Percentiles rank a stretch among this genome's conserved stretches.
phyloP scores from a whole-genome alignment of 2,888 invertebrate genomes.

The Xylocampa areola region DNA sequence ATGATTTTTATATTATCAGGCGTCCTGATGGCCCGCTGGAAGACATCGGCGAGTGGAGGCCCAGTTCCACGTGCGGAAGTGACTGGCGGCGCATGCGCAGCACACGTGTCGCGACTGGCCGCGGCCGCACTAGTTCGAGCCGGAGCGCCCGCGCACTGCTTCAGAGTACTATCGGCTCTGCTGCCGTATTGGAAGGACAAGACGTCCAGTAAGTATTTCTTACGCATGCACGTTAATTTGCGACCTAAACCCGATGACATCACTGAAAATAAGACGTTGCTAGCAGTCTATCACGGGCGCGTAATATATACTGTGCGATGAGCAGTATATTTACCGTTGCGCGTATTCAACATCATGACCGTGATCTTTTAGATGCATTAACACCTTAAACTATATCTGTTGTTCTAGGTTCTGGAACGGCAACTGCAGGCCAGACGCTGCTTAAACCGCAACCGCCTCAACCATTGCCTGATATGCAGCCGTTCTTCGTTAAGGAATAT shows the following conservation, averaged over 20 bases:
- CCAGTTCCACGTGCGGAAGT: conserved; percentile 61
- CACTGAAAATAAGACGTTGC: too few relatives aligned
- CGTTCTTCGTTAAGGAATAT: conserved; percentile 97
- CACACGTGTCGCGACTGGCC: conserved; percentile 84
- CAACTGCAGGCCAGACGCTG: conserved; percentile 91
- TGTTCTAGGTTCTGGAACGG: conserved; percentile 69
- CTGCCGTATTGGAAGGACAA: conserved; percentile 93
- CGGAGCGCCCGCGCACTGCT: conserved; percentile 82
- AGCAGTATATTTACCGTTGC: too few relatives aligned
- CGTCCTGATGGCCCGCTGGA: conserved; percentile 94
- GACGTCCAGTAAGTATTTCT: conserved; percentile 71
- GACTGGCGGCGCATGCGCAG: conserved; percentile 75
- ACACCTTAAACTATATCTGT: neutral
- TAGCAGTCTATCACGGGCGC: too few relatives aligned
- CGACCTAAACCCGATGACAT: too few relatives aligned
- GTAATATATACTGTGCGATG: too few relatives aligned
- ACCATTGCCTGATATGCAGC: conserved; percentile 97
- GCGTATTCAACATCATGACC: too few relatives aligned
- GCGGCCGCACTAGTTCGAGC: conserved; percentile 82
- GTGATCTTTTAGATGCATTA: too few relatives aligned
- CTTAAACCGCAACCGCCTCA: conserved; percentile 95
- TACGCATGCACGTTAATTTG: too few relatives aligned
- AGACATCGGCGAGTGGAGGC: conserved; percentile 74
- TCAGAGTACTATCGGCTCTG: conserved; percentile 77
- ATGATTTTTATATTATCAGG: conserved; percentile 74